Conservation (phyloP, 2,797 vertebrate genomes). For the Crenuchus spilurus region DNA sequence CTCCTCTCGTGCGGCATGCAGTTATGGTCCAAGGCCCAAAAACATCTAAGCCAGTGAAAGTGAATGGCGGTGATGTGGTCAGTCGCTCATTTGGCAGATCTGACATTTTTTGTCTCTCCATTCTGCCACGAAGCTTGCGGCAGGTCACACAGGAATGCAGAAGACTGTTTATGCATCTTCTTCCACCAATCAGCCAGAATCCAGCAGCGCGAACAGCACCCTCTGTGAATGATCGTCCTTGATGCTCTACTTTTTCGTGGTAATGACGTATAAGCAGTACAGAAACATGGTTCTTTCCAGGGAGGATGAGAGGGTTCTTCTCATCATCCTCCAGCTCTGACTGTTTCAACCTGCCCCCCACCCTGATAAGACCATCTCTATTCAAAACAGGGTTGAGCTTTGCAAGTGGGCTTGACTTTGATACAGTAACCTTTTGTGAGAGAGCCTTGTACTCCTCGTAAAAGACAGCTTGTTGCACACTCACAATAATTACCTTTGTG, state of each 20-base stretch:
- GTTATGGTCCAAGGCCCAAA: background rate
- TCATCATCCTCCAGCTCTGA: background rate
- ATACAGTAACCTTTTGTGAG: background rate
- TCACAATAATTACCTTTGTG: background rate
- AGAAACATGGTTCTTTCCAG: background rate
- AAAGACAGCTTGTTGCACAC: background rate
- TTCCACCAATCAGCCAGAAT: background rate
- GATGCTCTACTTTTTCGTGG: background rate
- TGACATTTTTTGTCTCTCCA: background rate
- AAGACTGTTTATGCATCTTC: background rate
- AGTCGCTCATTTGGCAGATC: background rate
- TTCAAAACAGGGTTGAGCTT: background rate
- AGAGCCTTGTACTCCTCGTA: background rate
- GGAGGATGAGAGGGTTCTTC: background rate
- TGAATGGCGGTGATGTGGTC: background rate
- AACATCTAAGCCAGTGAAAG: background rate
- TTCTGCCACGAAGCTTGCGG: background rate
- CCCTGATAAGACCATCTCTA: background rate
- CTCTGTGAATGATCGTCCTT: background rate
- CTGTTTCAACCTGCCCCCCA: background rate
- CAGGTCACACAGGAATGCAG: background rate
- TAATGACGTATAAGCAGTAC: background rate
- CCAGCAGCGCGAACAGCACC: background rate
- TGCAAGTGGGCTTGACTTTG: background rate
- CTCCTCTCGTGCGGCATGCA: background rate